phyloP scores from a whole-genome alignment of 2,888 invertebrate genomes.

The Bugulina stolonifera region DNA sequence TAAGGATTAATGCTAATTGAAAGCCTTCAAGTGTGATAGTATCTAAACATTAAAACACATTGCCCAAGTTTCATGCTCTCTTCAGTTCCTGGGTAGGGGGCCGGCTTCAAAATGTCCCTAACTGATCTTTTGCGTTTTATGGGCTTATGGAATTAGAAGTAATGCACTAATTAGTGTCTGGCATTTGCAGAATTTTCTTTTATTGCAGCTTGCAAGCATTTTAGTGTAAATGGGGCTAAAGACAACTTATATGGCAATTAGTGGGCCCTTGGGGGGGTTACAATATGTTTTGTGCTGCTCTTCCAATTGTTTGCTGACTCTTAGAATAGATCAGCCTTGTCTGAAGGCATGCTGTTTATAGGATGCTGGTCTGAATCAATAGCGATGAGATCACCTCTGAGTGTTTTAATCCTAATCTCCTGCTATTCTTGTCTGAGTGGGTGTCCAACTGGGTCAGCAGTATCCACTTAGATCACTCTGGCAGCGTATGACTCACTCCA shows the following conservation, averaged over 20 bases:
- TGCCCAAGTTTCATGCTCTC: neutral
- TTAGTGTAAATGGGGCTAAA: slow-evolving; percentile 4
- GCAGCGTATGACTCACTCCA: too few relatives aligned
- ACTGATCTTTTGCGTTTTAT: neutral
- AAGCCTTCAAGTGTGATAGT: neutral
- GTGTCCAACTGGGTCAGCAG: too few relatives aligned
- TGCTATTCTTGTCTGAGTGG: too few relatives aligned
- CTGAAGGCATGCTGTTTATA: too few relatives aligned
- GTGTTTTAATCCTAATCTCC: too few relatives aligned
- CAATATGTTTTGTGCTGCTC: too few relatives aligned
- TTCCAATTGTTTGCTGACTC: too few relatives aligned
- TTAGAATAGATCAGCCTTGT: too few relatives aligned
- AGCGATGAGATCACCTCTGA: too few relatives aligned
- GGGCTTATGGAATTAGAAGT: neutral
- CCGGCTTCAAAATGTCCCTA: neutral
- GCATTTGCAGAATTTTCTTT: slow-evolving; percentile 2
- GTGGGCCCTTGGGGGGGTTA: slow-evolving; percentile 8
- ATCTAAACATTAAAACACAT: neutral
- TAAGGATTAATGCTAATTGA: neutral
- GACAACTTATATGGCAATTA: neutral
- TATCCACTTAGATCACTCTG: too few relatives aligned
- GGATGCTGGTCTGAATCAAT: too few relatives aligned
- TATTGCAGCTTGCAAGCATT: neutral
- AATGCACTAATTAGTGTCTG: slow-evolving; percentile 10
- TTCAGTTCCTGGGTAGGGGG: neutral